A percentile compares a stretch with the other conserved stretches of the same genome.
Conservation (phyloP, 2,797 vertebrate species). For the Notolepis coatsorum region DNA sequence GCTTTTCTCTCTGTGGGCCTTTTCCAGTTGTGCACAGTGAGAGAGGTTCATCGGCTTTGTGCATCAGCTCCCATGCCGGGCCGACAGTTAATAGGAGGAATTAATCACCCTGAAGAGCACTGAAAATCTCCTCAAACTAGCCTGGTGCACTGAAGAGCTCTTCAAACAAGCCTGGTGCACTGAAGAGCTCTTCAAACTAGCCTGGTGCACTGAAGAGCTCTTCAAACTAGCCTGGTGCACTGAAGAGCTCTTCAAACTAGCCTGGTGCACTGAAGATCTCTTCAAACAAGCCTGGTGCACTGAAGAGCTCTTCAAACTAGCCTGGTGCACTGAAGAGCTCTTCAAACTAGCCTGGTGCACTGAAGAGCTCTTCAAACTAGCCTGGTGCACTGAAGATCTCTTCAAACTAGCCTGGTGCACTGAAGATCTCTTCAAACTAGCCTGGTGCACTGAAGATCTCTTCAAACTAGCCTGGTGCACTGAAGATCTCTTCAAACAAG, state of each 20-base stretch:
- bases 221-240: too few species aligned
- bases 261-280: conserved; percentile 4
- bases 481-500: background rate
- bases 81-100: background rate
- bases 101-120: too few species aligned
- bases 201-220: background rate
- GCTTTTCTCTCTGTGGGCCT: conserved; percentile 17
- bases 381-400: too few species aligned
- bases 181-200: background rate
- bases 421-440: conserved; percentile 4
- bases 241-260: too few species aligned
- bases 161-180: background rate
- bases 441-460: background rate
- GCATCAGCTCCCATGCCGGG: background rate
- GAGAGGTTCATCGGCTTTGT: background rate
- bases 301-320: background rate
- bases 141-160: background rate
- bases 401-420: background rate
- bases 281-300: background rate
- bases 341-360: background rate
- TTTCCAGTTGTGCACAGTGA: conserved; percentile 24
- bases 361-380: too few species aligned
- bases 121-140: background rate
- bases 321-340: background rate
- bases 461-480: background rate